Base-by-base conservation (phyloP, 2,113 vertebrate genomes). In the Collichthys lucidus region DNA sequence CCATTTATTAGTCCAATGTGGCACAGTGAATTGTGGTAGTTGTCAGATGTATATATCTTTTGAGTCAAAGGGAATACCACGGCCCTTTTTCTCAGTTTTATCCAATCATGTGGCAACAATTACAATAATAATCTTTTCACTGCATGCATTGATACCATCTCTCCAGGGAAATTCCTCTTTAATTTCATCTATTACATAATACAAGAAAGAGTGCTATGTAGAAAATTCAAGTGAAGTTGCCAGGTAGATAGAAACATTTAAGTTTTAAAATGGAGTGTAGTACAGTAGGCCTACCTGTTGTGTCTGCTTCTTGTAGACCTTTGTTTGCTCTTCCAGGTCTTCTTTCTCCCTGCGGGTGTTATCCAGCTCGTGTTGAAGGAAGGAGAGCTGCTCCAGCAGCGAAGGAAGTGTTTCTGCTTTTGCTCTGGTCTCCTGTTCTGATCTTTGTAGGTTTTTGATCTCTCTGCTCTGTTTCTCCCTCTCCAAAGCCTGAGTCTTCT, bases 321-420 rank as follows among this genome's bases (percentile, higher is more conserved):
- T 94, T 49, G 94, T 95, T 87, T 92, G 46, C 22, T 96, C 95
- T 76, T 96, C 94, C 31, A 92, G 29, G 8, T 96, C 95, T 56
- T 96, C 93, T 47, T 97, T 96, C 86, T 97, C 96, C 4, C 88
- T 93, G 74, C 87, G 92, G 2, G 94, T 97, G 63, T 94, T 93
- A 42, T 95, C 94, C 89, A 99, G 93, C 86, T 98, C 96, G 29
- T 95, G 95, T 11, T 92, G 95, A 22, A 98, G 96, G 82, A 94
- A 95, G 77, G 93, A 91, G 11, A 99, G 96, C 92, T 98, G 96
- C 69, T 98, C 96, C 93, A 97, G 94, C 3, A 99, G 94, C 31
- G 92, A 96, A n/a, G 95, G 87, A 56, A 97, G 88, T 0, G 90
- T 94, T 69, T 93, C 95, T 17, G 94, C 94, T 1, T 96, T 96